phyloP scores from a whole-genome alignment of 2,888 invertebrate genomes.

The Chironomus riparius region DNA sequence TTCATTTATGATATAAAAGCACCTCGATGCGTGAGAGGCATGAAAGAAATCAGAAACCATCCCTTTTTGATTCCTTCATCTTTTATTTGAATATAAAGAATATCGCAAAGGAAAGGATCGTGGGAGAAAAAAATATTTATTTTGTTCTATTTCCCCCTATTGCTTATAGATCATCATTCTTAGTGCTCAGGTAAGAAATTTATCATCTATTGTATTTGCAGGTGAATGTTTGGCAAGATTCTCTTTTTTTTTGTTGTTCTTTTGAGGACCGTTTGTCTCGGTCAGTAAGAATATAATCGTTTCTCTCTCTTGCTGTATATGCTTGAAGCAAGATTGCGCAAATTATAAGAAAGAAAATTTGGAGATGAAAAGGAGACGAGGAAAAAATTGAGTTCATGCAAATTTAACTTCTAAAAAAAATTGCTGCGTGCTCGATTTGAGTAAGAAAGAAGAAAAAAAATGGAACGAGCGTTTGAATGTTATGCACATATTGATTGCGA shows the following conservation, averaged over 20 bases:
- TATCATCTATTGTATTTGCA: not conserved
- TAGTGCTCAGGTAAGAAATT: not conserved
- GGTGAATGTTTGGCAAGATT: not conserved
- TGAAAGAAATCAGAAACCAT: not conserved
- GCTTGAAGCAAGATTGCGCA: not conserved
- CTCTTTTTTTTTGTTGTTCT: not conserved
- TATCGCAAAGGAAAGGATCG: slow-evolving; percentile 20
- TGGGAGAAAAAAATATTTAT: slow-evolving; percentile 12
- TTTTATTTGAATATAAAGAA: not conserved
- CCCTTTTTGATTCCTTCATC: not conserved
- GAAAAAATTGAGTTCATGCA: not conserved
- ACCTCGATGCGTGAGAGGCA: not conserved
- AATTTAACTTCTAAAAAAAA: not conserved
- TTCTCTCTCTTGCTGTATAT: no score
- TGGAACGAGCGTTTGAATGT: not conserved
- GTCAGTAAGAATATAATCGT: not conserved
- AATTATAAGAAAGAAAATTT: not conserved
- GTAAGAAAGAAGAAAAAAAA: not conserved
- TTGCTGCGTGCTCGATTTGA: not conserved
- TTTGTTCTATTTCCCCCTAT: not conserved
- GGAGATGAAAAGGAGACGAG: not conserved
- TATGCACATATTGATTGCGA: not conserved
- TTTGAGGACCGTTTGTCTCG: not conserved
- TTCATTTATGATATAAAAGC: not conserved
- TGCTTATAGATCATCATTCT: not conserved